Evolutionary conservation across 2,113 vertebrate species (phyloP), one percentile per base, ranked within the genome.

Genomic region (Callipepla californica): DNA sequence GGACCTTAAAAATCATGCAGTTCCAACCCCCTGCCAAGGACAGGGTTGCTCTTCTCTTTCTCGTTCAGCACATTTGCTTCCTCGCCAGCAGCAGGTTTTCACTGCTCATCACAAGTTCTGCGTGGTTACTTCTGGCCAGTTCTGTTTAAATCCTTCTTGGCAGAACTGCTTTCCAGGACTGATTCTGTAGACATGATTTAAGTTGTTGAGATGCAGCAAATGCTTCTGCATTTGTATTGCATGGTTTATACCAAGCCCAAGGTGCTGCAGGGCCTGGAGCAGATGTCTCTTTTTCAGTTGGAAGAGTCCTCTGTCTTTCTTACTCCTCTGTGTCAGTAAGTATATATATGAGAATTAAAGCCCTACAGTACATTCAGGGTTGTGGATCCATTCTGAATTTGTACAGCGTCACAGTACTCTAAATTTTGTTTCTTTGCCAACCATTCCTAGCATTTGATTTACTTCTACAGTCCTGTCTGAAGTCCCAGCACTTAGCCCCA

Each of bases 51-150:
- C 21, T 53, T 14, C 51, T 38, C 36, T 23, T 32, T 6, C 25
- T 50, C 40, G 0, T n/a, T 26, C 45, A 28, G 0, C 67, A 17
- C 34, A 0, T 59, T 68, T 26, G 22, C 30, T 82, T 30, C 75
- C 28, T 40, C 38, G 16, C 45, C 68, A 72, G 30, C 67, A 16
- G 62, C 22, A 38, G 23, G 23, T 2, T 55, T 80, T 51, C 25
- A 20, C 23, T 4, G 4, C 28, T 32, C 5, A 21, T 2, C 14
- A 18, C 11, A 13, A 58, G 23, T 25, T 47, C 45, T 2, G 8
- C 32, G 30, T 8, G 3, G 20, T 18, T 28, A 7, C 9, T 45
- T 66, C 47, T 40, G 68, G 53, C 12, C 50, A 9, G 13, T 50
- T 57, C 44, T 23, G 18, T n/a, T 12, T 6, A 13, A 9, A 18